Base-by-base conservation (phyloP, 2,797 vertebrate species). In the Varecia variegata region DNA sequence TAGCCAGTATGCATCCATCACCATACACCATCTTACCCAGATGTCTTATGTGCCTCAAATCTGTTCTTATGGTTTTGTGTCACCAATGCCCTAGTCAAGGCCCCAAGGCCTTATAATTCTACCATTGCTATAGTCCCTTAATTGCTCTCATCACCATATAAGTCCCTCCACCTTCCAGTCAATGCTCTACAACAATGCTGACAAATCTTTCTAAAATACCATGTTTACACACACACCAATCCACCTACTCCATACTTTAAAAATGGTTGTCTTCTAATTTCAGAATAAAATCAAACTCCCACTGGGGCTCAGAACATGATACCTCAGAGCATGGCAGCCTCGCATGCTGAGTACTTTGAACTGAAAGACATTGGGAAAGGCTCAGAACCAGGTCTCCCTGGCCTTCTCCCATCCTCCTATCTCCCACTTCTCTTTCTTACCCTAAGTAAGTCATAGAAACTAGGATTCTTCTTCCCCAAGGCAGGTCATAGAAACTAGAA, bases 31-130 rank as follows among this genome's bases (percentile, higher is more conserved):
- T 67, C 56, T 90, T 86, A 77, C 54, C 47, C 68, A 79, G 76
- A 87, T 90, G 62, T 58, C 87, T 65, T 25, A 21, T 23, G 81
- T 77, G 14, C 21, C 87, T 90, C 25, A 15, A 79, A 73, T 71
- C 82, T 90, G 85, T 94, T 92, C 71, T 80, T 84, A 81, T 2
- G 13, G 70, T 45, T 90, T 79, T 56, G n/a, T 71, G 54, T 95
- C 47, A 73, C 70, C 45, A 43, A 14, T 43, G 81, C 20, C 77
- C 76, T 88, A 3, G 40, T 83, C 68, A 50, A 90, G 13, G 45
- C 18, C 70, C 13, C n/a, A 7, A 0, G 58, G 79, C 62, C n/a
- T 74, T 70, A 70, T n/a, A 47, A 81, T 50, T 52, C 45, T 58
- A 70, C n/a, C 62, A 47, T 35, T 81, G 50, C 85, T 65, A 27